phyloP scores from a whole-genome alignment of 2,888 invertebrate genomes.

The Drosophila neotestacea region DNA sequence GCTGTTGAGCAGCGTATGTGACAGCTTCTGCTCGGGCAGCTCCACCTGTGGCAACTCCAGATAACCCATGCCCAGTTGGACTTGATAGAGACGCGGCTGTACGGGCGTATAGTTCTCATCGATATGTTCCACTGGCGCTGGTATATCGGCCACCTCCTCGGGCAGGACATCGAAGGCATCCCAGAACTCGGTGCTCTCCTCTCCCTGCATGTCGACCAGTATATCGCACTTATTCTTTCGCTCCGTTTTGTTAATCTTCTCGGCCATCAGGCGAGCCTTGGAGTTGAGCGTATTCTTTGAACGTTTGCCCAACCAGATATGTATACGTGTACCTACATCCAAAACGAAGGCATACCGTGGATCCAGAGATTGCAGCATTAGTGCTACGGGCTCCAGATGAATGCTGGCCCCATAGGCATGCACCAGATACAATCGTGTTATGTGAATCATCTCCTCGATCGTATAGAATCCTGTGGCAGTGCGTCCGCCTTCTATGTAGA shows the following conservation, averaged over 20 bases:
- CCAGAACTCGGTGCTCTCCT: slow-evolving; percentile 95
- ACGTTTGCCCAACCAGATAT: slow-evolving; percentile 92
- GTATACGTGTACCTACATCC: slow-evolving; percentile 94
- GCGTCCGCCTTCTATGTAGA: slow-evolving; percentile 98
- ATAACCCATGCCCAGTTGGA: slow-evolving; percentile 99
- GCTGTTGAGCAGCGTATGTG: slow-evolving; percentile 92
- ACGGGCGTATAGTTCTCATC: slow-evolving; percentile 76
- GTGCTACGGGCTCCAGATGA: slow-evolving; percentile 94
- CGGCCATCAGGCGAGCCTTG: slow-evolving; percentile 92
- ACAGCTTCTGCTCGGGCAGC: slow-evolving; percentile 90
- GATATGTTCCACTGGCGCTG: slow-evolving; percentile 84
- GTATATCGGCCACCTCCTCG: slow-evolving; percentile 84
- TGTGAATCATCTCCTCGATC: slow-evolving; percentile 95
- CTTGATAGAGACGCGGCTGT: slow-evolving; percentile 94
- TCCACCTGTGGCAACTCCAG: slow-evolving; percentile 98
- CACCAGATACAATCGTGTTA: slow-evolving; percentile 93
- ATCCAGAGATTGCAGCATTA: slow-evolving; percentile 91
- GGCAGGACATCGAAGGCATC: slow-evolving; percentile 87
- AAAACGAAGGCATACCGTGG: slow-evolving; percentile 96
- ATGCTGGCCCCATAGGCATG: slow-evolving; percentile 95
- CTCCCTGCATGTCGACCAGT: slow-evolving; percentile 92
- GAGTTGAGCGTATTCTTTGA: slow-evolving; percentile 95
- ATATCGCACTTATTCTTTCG: slow-evolving; percentile 97
- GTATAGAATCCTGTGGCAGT: slow-evolving; percentile 99
- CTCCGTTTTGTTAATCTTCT: slow-evolving; percentile 99